Evolutionary conservation across 2,888 invertebrate species (phyloP).

Genomic region (Calameuta idolon): DNA sequence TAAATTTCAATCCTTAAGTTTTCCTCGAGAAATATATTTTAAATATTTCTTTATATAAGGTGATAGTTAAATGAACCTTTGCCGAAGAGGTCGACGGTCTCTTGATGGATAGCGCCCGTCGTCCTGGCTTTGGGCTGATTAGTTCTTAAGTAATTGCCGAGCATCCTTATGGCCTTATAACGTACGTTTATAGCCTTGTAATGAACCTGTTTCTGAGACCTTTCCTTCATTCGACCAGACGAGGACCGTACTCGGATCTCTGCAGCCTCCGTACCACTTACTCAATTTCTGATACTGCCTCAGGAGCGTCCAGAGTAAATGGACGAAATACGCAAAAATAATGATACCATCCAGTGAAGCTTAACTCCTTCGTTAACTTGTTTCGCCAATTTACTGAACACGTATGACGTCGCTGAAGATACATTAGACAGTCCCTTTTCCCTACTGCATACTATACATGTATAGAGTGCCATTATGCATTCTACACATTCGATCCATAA

Average conservation of each 20-base stretch:
- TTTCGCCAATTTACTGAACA: background rate
- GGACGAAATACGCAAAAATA: background rate
- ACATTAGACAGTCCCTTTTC: background rate
- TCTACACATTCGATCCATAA: no score
- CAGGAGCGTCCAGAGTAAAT: background rate
- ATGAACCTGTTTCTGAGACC: conserved; percentile 59
- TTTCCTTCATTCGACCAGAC: conserved; percentile 31
- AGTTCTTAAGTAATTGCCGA: conserved; percentile 61
- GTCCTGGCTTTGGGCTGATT: conserved; percentile 55
- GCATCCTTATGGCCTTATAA: conserved; percentile 57
- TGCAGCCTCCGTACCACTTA: background rate
- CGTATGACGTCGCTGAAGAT: background rate
- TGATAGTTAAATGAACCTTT: conserved; percentile 20
- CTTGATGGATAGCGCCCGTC: conserved; percentile 33
- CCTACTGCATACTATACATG: background rate
- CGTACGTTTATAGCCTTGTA: conserved; percentile 60
- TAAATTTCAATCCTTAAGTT: background rate
- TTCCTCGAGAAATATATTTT: background rate
- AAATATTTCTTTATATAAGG: background rate
- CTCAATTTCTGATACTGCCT: background rate
- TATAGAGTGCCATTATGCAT: no score
- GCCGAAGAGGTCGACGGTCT: conserved; percentile 33
- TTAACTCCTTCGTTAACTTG: background rate
- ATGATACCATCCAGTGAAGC: background rate
- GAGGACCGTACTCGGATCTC: background rate